Evolutionary conservation across 2,888 invertebrate genomes (phyloP), one percentile per base, ranked within the genome.

Genomic region (Miltochrista miniata): DNA sequence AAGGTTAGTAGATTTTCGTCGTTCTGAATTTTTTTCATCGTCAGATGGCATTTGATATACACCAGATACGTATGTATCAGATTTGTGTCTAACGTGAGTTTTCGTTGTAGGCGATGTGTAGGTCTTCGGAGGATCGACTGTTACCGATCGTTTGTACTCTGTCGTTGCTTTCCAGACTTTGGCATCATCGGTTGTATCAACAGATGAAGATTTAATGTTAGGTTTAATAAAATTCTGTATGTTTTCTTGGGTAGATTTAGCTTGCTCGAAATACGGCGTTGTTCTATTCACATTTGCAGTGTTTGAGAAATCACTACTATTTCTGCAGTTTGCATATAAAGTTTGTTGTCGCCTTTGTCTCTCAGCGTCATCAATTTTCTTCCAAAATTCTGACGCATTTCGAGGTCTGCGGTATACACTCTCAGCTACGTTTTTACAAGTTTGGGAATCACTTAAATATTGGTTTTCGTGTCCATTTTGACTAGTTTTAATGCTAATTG

Each of bases 1-100:
- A 35, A 97, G 91, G 81, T 97, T 97, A 12, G 95, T 94, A 2
- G 96, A 96, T 80, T 95, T 96, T 64, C 94, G 87, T 68, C 92
- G 85, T 68, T 91, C 90, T 48, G 90, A 90, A 66, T 73, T 79
- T 64, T 85, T 87, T 64, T 92, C 92, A 46, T 92, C 90, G 41
- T 92, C 86, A 53, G 92, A 91, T 54, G 84, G 81, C 76, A 90
- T 64, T 87, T 89, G 76, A 71, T 80, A 83, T 37, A 75, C 77
- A 59, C 69, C 79, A 24, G 84, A 72, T 42, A 88, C 67, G 64
- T 79, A 85, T 14, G 90, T 91, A 59, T 92, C 91, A 30, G 91
- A 91, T 77, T 92, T 91, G 64, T 92, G 90, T 49, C 91, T 77
- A 9, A 81, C 75, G 56, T 92, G 91, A 49, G 86, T 86, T 78